Conservation (phyloP, 2,888 invertebrate genomes). For the Malachius bipustulatus region DNA sequence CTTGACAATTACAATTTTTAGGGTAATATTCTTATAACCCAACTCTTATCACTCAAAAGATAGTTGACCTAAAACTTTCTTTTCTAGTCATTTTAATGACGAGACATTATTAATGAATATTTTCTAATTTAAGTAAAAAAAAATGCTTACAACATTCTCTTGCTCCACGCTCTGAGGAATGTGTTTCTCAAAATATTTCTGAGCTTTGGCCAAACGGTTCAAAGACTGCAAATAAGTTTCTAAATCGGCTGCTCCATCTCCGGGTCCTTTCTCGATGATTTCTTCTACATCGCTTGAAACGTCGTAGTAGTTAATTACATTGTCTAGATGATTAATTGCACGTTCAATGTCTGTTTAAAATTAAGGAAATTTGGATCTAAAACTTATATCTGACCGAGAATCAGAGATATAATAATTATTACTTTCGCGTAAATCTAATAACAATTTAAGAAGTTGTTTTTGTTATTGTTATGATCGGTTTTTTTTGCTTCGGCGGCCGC, state of each 20-base stretch:
- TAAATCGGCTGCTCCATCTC: slow-evolving; percentile 44
- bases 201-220: slow-evolving; percentile 74
- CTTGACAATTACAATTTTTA: no score
- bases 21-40: no score
- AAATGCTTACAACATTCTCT: slow-evolving; percentile 71
- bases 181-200: slow-evolving; percentile 83
- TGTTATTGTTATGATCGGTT: no score
- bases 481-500: no score
- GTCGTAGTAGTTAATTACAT: slow-evolving; percentile 91
- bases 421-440: no score
- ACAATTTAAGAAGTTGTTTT: no score
- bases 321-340: slow-evolving; percentile 77
- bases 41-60: no score
- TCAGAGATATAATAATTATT: no score
- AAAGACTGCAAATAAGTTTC: slow-evolving; percentile 55
- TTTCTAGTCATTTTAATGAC: no score
- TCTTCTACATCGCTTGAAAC: slow-evolving; percentile 85
- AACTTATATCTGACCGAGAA: no score
- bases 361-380: no score
- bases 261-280: slow-evolving; percentile 73
- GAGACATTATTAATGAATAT: background rate
- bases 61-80: no score
- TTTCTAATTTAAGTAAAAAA: background rate
- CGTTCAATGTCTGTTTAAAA: slow-evolving; percentile 92
- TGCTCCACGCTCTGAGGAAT: slow-evolving; percentile 89